phyloP scores from a whole-genome alignment of 2,888 invertebrate genomes.

The Xanthia icteritia region DNA sequence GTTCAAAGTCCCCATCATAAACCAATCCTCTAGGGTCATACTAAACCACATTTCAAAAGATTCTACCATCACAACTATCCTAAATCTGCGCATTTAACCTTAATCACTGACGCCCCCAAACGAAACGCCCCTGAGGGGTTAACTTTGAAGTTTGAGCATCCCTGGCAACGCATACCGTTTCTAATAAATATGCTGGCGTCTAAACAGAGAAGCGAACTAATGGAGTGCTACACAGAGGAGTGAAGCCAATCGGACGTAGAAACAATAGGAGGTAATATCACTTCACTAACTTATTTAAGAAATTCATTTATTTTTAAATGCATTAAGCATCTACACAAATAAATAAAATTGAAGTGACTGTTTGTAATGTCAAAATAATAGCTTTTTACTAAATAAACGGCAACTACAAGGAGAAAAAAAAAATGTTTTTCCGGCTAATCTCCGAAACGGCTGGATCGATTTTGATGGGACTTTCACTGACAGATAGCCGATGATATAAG shows the following conservation, averaged over 20 bases:
- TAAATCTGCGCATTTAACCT: constrained; percentile 45
- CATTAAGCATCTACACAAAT: too few species aligned
- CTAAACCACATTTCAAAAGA: constrained; percentile 59
- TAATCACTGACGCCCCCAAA: constrained; percentile 48
- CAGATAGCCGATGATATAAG: too few species aligned
- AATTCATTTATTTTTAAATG: not conserved
- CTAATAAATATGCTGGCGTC: constrained; percentile 52
- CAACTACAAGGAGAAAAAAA: too few species aligned
- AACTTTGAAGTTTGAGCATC: constrained; percentile 59
- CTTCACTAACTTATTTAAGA: not conserved
- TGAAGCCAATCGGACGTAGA: not conserved
- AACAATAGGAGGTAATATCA: not conserved
- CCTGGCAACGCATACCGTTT: constrained; percentile 47
- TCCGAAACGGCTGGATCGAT: too few species aligned
- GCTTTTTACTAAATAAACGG: too few species aligned
- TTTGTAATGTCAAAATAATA: too few species aligned
- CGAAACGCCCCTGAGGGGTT: constrained; percentile 32
- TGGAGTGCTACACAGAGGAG: constrained; percentile 9
- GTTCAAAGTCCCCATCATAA: constrained; percentile 40
- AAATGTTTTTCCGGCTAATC: too few species aligned
- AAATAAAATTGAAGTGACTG: too few species aligned
- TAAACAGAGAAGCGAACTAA: constrained; percentile 31
- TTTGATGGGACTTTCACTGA: too few species aligned
- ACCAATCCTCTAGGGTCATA: constrained; percentile 16
- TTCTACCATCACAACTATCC: constrained; percentile 44